Evolutionary conservation across 2,888 invertebrate species (phyloP).

Genomic region (Epirrita christyi): DNA sequence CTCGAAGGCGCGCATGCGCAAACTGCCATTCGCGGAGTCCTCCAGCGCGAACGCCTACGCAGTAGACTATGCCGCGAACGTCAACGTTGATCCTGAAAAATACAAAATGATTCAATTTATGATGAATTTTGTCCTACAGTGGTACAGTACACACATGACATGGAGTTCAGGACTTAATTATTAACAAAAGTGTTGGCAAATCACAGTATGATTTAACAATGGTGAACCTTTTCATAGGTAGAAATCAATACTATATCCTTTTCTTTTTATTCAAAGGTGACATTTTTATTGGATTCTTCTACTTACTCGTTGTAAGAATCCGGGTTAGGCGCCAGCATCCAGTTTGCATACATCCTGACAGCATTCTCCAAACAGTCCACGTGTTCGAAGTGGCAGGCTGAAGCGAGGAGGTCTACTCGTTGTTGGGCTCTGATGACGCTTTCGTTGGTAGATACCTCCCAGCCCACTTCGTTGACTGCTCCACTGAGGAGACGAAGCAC

Average conservation of each 20-base stretch:
- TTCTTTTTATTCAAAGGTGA: background rate
- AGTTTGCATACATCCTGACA: constrained; percentile 88
- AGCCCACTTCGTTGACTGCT: constrained; percentile 89
- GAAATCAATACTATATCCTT: too few relatives aligned
- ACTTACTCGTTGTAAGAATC: constrained; percentile 90
- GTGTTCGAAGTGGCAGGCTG: constrained; percentile 91
- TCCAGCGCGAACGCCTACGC: constrained; percentile 93
- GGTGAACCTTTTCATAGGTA: too few relatives aligned
- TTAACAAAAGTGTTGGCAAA: too few relatives aligned
- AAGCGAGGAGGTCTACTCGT: constrained; percentile 88
- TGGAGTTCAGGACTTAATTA: too few relatives aligned
- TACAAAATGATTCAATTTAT: background rate
- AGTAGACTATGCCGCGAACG: constrained; percentile 92
- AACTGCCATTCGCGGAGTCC: constrained; percentile 95
- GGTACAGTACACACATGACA: too few relatives aligned
- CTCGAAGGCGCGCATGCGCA: constrained; percentile 91
- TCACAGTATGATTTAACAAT: too few relatives aligned
- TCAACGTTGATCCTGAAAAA: constrained; percentile 89
- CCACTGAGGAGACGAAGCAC: constrained; percentile 86
- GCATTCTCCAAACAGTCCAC: constrained; percentile 90
- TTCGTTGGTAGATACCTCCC: constrained; percentile 86
- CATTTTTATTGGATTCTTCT: background rate
- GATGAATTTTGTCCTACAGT: too few relatives aligned
- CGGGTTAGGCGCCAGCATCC: constrained; percentile 90
- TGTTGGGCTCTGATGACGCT: constrained; percentile 89